phyloP scores from a whole-genome alignment of 1,140 invertebrate genomes.

The Zaprionus inermis region DNA sequence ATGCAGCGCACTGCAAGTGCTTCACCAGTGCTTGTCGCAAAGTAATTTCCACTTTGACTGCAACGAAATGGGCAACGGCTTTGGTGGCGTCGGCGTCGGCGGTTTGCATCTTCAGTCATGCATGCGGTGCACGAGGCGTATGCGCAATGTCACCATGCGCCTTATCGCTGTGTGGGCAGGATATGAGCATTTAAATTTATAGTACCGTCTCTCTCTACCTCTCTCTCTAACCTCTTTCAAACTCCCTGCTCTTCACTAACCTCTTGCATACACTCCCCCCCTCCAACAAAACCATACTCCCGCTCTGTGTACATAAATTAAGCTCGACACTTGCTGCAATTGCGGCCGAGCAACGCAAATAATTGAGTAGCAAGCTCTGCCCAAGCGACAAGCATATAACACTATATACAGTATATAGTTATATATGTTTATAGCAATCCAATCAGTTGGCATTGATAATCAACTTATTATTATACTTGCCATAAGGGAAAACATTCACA shows the following conservation, averaged over 20 bases:
- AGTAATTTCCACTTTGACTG: conserved; percentile 74
- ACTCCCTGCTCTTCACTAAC: conserved; percentile 14
- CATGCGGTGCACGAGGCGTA: conserved; percentile 19
- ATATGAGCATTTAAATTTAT: conserved; percentile 81
- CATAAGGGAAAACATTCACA: not conserved
- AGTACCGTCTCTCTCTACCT: conserved; percentile 38
- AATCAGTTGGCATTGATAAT: not conserved
- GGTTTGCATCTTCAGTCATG: conserved; percentile 62
- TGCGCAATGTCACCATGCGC: not conserved
- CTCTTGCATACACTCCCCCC: not conserved
- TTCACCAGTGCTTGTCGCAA: conserved; percentile 55
- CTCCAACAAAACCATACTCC: too few relatives aligned
- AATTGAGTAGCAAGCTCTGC: not conserved
- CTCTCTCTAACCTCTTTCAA: not conserved
- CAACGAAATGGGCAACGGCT: conserved; percentile 57
- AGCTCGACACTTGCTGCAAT: conserved; percentile 11
- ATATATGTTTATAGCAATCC: not conserved
- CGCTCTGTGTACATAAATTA: conserved; percentile 72
- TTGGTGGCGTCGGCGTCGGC: not conserved
- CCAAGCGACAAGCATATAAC: not conserved
- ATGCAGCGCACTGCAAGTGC: conserved; percentile 71
- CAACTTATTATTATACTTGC: not conserved
- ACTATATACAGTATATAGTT: not conserved
- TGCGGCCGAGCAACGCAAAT: conserved; percentile 27
- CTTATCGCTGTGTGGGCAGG: conserved; percentile 56